A percentile compares a stretch with the other conserved stretches of the same genome.
phyloP scores from a whole-genome alignment of 1,140 invertebrate species.

The Eumaeus atala region DNA sequence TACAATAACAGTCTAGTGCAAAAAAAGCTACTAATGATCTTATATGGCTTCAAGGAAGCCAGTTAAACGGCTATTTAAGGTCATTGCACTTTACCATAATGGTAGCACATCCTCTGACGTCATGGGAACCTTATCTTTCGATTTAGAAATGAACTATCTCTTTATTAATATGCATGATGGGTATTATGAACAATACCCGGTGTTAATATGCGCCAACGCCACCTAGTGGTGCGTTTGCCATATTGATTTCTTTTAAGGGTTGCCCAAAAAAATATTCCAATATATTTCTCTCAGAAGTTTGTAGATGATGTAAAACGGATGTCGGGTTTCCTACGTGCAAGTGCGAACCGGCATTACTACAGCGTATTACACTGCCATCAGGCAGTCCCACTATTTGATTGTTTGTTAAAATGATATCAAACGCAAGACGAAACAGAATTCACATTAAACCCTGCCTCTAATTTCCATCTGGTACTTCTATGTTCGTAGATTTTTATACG shows the following conservation, averaged over 20 bases:
- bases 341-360: background rate
- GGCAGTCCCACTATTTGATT: no score
- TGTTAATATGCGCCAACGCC: slow-evolving; percentile 34
- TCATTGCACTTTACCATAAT: slow-evolving; percentile 17
- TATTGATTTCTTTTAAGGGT: slow-evolving; percentile 24
- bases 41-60: slow-evolving; percentile 5
- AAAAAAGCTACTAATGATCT: slow-evolving; percentile 15
- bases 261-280: background rate
- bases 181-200: slow-evolving; percentile 31
- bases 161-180: slow-evolving; percentile 34
- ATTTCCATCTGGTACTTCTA: no score
- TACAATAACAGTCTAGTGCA: slow-evolving; percentile 9
- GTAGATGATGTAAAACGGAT: no score
- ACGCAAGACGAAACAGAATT: no score
- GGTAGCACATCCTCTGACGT: slow-evolving; percentile 31
- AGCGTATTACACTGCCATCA: background rate
- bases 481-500: no score
- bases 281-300: no score
- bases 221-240: slow-evolving; percentile 28
- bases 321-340: no score
- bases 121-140: slow-evolving; percentile 32
- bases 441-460: no score
- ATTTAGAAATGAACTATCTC: slow-evolving; percentile 38
- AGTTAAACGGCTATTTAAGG: slow-evolving; percentile 3
- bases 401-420: no score